Base-by-base conservation (phyloP, 2,113 vertebrate genomes). In the Brachirus orientalis region DNA sequence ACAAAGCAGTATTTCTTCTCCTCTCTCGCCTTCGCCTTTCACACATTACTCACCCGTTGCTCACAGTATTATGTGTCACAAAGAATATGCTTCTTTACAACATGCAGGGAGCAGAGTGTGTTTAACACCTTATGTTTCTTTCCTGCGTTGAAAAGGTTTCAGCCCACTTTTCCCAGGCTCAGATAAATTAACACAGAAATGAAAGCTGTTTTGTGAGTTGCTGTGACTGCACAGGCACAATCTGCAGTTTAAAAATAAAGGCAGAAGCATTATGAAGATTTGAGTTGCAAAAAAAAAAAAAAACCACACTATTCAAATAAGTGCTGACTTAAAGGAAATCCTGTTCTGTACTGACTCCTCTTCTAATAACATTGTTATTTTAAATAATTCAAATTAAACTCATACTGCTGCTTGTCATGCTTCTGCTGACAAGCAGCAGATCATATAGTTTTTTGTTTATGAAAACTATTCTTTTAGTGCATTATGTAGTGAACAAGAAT, bases 281-380 rank as follows among this genome's bases (percentile, higher is more conserved):
- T 85, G 48, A 76, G 80, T 78, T 82, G 77, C 75, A 85, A 80
- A 83, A 78, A 80, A 57, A 6, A 73, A 85, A 80, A 83, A 78
- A 80, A 57, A 6, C 12, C 63, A 80, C 69, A 81, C 35, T 50
- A 83, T 84, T 79, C 77, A 83, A 87, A 88, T 87, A 33, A 63
- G 50, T 28, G 50, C 38, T 36, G 35, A 17, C 14, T 52, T 36
- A 12, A 70, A 86, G 76, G 73, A 84, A 66, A 71, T 84, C 72
- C 72, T 66, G 72, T 44, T 63, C 48, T 43, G 28, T 12, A 36
- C 57, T 43, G 22, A 64, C 35, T 59, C 16, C 33, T 9, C 3
- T 18, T 10, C n/a, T 11, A 8, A n/a, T n/a, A n/a, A n/a, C n/a
- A n/a, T n/a, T n/a, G n/a, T n/a, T n/a, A n/a, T n/a, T n/a, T n/a